A percentile compares a stretch with the other conserved stretches of the same genome.
phyloP scores from a whole-genome alignment of 2,888 invertebrate species.

The Synergus umbraculus region DNA sequence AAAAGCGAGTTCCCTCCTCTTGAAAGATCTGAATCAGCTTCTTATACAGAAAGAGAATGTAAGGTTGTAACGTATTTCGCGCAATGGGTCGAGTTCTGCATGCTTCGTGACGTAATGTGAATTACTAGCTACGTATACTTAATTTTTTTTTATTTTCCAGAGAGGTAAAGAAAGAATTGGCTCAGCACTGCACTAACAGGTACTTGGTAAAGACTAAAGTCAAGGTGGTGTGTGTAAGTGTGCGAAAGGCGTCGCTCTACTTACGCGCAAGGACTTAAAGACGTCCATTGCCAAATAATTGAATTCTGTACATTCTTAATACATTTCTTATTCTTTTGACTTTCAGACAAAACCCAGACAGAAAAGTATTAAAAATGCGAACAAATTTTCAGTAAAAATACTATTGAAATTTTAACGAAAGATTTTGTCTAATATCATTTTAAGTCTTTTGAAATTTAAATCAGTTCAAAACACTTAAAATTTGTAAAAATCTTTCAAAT shows the following conservation, averaged over 20 bases:
- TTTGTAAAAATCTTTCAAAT: no score
- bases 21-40: slow-evolving; percentile 38
- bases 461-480: no score
- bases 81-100: slow-evolving; percentile 32
- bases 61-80: background rate
- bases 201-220: slow-evolving; percentile 39
- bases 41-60: slow-evolving; percentile 40
- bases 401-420: no score
- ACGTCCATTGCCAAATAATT: background rate
- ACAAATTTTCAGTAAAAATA: no score
- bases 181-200: slow-evolving; percentile 35
- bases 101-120: slow-evolving; percentile 35
- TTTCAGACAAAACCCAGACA: no score
- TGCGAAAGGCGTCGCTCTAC: slow-evolving; percentile 32
- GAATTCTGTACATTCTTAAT: background rate
- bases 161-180: slow-evolving; percentile 16
- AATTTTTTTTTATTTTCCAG: slow-evolving; percentile 14
- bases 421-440: no score
- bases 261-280: background rate
- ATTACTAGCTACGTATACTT: slow-evolving; percentile 21
- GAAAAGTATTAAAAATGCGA: no score
- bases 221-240: slow-evolving; percentile 36
- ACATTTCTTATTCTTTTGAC: no score
- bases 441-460: no score
- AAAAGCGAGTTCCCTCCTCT: slow-evolving; percentile 4